Base-by-base conservation (phyloP, 2,888 invertebrate species). In the Chrysolina haemoptera region DNA sequence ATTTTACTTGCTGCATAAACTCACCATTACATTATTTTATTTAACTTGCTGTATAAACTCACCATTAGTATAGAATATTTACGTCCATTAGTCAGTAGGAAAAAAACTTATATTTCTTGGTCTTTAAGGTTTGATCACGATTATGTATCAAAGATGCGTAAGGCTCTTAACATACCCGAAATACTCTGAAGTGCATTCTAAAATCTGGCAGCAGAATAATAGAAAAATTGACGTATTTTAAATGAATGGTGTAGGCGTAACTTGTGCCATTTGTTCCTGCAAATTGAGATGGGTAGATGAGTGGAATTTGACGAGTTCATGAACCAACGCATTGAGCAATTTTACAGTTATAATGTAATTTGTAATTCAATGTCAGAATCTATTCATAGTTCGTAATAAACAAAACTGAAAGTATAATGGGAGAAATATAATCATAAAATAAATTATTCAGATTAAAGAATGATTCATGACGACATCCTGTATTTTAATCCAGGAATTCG, bases 241-340 rank as follows among this genome's bases (percentile, higher is more conserved):
- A n/a, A n/a, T 4, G 46, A 14, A 14, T 12, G 14, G 8, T 14
- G 10, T 46, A 14, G 1, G 46, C 1, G 46, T 46, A 50, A 50
- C 50, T 8, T 16, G 18, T 50, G n/a, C 12, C 27, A n/a, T 14
- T 35, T 35, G 35, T 35, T 59, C 1, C n/a, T 59, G 14, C 59
- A 59, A 59, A 59, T 59, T 35, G 16, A 14, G 27, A n/a, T 35
- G 59, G 59, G 59, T 59, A n/a, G 59, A 27, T 27, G 27, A 59
- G 35, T 35, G 22, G 35, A 59, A n/a, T 59, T 35, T 27, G 27
- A 59, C 8, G 27, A 16, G 35, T 59, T 59, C 35, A 59, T 27
- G 35, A 59, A 59, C 59, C 59, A 53, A 59, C 59, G 59, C 35
- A 27, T 59, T 35, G 27, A 59, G 27, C 59, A 59, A 27, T 59